Conservation (phyloP, 2,797 vertebrate species). For the Mormyrus proboscirostris region DNA sequence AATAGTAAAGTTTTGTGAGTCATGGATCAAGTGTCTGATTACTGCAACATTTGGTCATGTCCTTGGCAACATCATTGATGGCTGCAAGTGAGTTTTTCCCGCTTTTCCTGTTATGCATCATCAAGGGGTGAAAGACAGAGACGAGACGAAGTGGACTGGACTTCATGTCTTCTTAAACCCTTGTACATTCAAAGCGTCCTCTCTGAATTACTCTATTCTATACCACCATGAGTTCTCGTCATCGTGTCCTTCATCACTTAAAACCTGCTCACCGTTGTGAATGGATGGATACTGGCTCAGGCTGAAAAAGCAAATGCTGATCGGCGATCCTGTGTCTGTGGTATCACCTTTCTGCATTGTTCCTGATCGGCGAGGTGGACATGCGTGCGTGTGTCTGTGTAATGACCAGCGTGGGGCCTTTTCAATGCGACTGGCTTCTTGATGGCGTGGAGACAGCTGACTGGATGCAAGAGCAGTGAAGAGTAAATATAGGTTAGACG, state of each 20-base stretch:
- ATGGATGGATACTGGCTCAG: not conserved
- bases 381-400: not conserved
- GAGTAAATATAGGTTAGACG: not conserved
- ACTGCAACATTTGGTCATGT: not conserved
- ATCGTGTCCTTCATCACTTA: not conserved
- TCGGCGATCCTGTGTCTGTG: not conserved
- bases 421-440: not conserved
- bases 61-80: not conserved
- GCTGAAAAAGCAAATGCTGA: not conserved
- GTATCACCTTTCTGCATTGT: not conserved
- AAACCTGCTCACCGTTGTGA: not conserved
- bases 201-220: not conserved
- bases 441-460: not conserved
- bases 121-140: not conserved
- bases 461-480: not conserved
- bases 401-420: not conserved
- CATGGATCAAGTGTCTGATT: not conserved
- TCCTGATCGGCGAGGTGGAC: not conserved
- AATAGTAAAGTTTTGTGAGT: not conserved
- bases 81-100: not conserved
- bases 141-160: not conserved
- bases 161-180: not conserved
- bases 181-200: not conserved
- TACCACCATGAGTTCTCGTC: not conserved
- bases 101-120: not conserved